These are phyloP conservation scores for Callipepla squamata DNA, from an alignment of 2,113 vertebrate species.

Conservation along the genomic window DNA sequence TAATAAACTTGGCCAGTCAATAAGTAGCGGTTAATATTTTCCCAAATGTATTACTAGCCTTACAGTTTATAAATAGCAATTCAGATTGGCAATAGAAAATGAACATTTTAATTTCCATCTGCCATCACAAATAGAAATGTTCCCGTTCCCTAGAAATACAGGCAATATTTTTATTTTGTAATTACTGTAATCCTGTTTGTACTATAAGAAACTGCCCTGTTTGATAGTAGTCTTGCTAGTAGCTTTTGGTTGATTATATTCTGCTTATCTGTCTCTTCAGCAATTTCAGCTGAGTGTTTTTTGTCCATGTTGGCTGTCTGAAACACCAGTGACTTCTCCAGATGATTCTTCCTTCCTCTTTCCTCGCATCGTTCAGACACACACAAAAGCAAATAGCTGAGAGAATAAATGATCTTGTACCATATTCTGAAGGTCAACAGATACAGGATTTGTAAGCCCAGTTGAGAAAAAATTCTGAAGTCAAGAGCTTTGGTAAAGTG, in stretches of 20 bases:
- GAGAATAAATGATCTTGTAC: slow-evolving; percentile 60
- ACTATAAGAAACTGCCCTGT: neutral
- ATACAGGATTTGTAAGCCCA: slow-evolving; percentile 59
- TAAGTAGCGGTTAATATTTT: neutral
- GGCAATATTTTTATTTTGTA: fast-evolving
- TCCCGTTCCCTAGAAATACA: neutral
- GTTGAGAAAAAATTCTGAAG: slow-evolving; percentile 50
- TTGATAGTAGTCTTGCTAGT: neutral
- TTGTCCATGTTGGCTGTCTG: neutral
- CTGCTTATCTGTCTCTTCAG: neutral
- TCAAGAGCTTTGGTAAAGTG: slow-evolving; percentile 68
- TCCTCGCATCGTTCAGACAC: slow-evolving; percentile 6
- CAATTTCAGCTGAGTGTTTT: neutral
- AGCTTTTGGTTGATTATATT: neutral
- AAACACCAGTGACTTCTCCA: slow-evolving; percentile 18
- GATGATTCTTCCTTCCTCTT: neutral
- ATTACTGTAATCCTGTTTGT: neutral
- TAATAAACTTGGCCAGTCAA: neutral
- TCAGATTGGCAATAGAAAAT: neutral
- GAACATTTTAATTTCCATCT: neutral
- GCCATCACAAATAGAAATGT: neutral
- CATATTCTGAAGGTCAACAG: slow-evolving; percentile 56
- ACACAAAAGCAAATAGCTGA: slow-evolving; percentile 48
- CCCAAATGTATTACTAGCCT: neutral
- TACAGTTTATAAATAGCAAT: neutral